Evolutionary conservation across 1,140 invertebrate species (phyloP).

Genomic region (Paramacrobiotus metropolitanus): DNA sequence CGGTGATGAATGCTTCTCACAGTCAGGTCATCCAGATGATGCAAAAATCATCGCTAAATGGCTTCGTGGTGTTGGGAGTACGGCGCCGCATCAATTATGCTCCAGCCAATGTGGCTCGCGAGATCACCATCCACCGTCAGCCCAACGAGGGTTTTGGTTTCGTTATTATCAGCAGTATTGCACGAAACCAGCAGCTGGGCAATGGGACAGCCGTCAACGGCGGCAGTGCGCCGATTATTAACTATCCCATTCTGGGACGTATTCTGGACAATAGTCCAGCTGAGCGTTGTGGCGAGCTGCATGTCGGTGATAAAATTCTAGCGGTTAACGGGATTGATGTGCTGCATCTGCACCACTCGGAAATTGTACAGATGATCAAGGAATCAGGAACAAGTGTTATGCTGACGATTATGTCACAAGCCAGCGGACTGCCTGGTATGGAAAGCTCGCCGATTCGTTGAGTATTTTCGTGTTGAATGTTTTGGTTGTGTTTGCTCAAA

Average conservation of each 20-base stretch:
- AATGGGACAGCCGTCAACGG: not conserved
- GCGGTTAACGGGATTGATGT: conserved; percentile 79
- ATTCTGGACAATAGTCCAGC: conserved; percentile 86
- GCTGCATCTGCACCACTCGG: conserved; percentile 70
- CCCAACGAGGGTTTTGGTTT: conserved; percentile 96
- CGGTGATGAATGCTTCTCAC: conserved; percentile 62
- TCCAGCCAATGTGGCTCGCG: conserved; percentile 31
- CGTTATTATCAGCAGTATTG: conserved; percentile 48
- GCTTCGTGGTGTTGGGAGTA: conserved; percentile 28
- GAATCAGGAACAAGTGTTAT: conserved; percentile 73
- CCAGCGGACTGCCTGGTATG: not conserved
- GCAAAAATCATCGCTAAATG: conserved; percentile 21
- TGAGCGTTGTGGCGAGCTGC: conserved; percentile 60
- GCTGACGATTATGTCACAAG: conserved; percentile 38
- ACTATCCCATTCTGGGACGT: conserved; percentile 34
- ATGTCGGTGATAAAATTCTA: conserved; percentile 80
- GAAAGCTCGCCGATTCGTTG: not conserved
- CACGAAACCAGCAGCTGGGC: conserved; percentile 4
- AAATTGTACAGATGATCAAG: conserved; percentile 77
- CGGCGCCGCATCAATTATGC: conserved; percentile 27
- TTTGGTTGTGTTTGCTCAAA: not conserved
- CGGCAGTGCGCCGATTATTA: not conserved
- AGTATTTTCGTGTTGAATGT: not conserved
- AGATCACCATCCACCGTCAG: conserved; percentile 60
- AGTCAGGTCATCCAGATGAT: conserved; percentile 69